These are phyloP conservation scores for Cryptops parisi DNA, from an alignment of 2,888 invertebrate species.

Conservation along the genomic window DNA sequence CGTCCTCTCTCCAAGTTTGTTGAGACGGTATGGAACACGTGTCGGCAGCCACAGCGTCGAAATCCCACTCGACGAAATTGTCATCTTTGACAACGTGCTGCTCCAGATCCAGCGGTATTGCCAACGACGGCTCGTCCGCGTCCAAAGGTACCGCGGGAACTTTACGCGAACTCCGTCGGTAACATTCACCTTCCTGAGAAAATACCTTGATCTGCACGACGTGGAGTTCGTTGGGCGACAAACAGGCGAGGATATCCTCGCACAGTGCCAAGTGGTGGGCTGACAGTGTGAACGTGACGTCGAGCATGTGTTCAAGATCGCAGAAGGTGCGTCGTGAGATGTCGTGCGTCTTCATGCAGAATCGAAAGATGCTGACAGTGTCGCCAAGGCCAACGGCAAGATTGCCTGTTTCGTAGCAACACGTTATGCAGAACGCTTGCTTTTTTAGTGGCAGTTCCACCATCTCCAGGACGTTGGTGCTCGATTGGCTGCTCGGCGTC, in stretches of 20 bases:
- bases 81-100: constrained; percentile 23
- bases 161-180: constrained; percentile 1
- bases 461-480: constrained; percentile 46
- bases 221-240: constrained; percentile 46
- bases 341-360: constrained; percentile 49
- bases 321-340: constrained; percentile 50
- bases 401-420: constrained; percentile 29
- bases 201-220: constrained; percentile 26
- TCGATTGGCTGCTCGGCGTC: constrained; percentile 50
- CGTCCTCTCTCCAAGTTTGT: not conserved
- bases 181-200: constrained; percentile 1
- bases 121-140: not conserved
- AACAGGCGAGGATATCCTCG: constrained; percentile 51
- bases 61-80: constrained; percentile 25
- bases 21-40: not conserved
- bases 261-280: constrained; percentile 45
- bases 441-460: constrained; percentile 52
- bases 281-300: constrained; percentile 46
- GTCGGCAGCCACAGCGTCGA: not conserved
- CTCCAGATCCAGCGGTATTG: constrained; percentile 5
- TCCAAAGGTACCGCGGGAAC: no score
- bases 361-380: constrained; percentile 42
- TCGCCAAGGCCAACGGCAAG: constrained; percentile 34
- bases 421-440: constrained; percentile 35
- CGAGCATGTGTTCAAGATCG: constrained; percentile 53